Evolutionary conservation across 2,113 vertebrate species (phyloP).

Genomic region (Onychorhynchus coronatus): DNA sequence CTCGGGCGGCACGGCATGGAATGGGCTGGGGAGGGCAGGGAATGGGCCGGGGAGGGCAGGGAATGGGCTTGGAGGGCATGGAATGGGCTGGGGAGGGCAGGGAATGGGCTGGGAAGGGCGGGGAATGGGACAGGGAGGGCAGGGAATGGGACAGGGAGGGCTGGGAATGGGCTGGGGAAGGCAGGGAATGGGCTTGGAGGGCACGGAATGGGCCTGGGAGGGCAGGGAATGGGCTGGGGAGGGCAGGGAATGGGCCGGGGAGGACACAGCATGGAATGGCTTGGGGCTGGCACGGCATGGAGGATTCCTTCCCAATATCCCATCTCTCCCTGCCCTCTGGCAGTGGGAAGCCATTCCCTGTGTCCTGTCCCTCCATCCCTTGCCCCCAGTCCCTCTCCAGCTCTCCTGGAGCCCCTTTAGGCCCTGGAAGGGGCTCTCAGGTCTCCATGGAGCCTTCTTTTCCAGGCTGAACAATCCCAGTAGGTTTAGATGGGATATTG

Average conservation of each 20-base stretch:
- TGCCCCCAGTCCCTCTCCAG: neutral
- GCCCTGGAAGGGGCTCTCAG: neutral
- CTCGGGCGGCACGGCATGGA: neutral
- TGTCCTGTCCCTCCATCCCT: neutral
- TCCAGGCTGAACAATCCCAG: neutral
- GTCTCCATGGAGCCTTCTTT: neutral
- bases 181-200: neutral
- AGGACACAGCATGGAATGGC: neutral
- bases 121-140: neutral
- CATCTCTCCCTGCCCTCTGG: neutral
- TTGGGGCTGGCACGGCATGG: neutral
- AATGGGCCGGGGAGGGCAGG: neutral
- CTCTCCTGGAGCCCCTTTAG: neutral
- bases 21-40: neutral
- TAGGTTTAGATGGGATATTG: neutral
- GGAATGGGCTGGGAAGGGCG: too few relatives aligned
- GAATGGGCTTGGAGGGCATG: accelerated
- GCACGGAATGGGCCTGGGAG: neutral
- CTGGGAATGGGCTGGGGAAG: neutral
- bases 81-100: too few relatives aligned
- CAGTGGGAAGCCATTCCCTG: neutral
- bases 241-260: neutral
- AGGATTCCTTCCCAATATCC: neutral
- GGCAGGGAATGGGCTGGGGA: accelerated
- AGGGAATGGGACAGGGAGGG: neutral